phyloP scores from a whole-genome alignment of 2,113 vertebrate species.

The Prochilodus magdalenae region DNA sequence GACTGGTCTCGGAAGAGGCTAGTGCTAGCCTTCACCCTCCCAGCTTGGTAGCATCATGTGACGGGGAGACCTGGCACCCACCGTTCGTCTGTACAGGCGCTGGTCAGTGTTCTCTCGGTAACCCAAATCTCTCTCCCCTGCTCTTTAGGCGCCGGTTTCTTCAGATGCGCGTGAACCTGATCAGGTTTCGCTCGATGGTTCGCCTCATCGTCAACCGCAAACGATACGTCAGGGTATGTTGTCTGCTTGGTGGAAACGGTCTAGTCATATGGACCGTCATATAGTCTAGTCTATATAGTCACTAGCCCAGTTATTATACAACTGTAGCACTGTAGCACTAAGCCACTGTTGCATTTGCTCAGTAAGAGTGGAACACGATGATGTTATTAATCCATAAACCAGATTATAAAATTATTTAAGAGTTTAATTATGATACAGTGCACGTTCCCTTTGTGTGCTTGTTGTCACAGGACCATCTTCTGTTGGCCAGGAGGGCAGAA shows the following conservation, averaged over 20 bases:
- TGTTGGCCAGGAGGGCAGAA: slow-evolving; percentile 74
- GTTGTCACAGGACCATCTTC: slow-evolving; percentile 53
- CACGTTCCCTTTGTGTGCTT: not conserved
- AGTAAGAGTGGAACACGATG: not conserved
- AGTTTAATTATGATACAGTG: not conserved
- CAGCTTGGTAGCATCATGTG: too few relatives aligned
- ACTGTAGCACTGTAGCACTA: too few relatives aligned
- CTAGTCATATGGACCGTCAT: too few relatives aligned
- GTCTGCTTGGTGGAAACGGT: too few relatives aligned
- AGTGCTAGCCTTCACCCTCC: too few relatives aligned
- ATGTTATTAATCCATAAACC: too few relatives aligned
- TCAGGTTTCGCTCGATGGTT: slow-evolving; percentile 84
- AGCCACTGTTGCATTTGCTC: not conserved
- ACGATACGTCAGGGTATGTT: slow-evolving; percentile 89
- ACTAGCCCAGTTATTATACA: too few relatives aligned
- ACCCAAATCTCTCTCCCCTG: not conserved
- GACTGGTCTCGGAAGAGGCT: too few relatives aligned
- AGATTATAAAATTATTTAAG: too few relatives aligned
- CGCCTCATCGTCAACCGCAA: slow-evolving; percentile 84
- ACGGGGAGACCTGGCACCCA: too few relatives aligned
- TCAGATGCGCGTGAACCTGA: slow-evolving; percentile 81
- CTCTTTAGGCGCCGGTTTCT: slow-evolving; percentile 72
- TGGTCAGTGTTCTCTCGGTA: not conserved
- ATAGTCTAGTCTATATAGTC: too few relatives aligned
- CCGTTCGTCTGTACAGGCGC: too few relatives aligned